These are phyloP conservation scores for Phenacoccus solenopsis DNA, from an alignment of 1,140 invertebrate genomes.

Conservation along the genomic window DNA sequence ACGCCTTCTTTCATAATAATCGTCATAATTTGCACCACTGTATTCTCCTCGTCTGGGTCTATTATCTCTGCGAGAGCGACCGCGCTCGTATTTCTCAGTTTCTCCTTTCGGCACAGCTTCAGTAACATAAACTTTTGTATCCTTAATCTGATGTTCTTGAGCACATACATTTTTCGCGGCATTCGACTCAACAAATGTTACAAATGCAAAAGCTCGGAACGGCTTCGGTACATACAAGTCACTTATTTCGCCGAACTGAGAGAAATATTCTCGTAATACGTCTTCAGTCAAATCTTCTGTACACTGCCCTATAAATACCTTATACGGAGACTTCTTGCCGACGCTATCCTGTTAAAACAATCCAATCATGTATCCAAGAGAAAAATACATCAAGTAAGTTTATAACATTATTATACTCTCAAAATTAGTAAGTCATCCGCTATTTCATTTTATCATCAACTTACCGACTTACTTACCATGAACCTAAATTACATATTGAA, in stretches of 20 bases:
- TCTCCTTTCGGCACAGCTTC: constrained; percentile 43
- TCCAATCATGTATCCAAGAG: neutral
- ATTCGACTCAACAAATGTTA: constrained; percentile 47
- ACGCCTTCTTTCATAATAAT: constrained; percentile 16
- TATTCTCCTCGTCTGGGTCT: neutral
- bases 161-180: constrained; percentile 47
- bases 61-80: constrained; percentile 19
- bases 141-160: constrained; percentile 52
- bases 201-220: constrained; percentile 49
- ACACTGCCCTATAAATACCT: constrained; percentile 50
- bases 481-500: too few species aligned
- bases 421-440: neutral
- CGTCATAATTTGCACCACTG: constrained; percentile 4
- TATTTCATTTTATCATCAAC: neutral
- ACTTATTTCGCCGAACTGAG: constrained; percentile 45
- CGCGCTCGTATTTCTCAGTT: constrained; percentile 21
- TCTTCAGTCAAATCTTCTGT: constrained; percentile 41
- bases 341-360: constrained; percentile 15
- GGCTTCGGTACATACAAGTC: constrained; percentile 49
- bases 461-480: too few species aligned
- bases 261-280: constrained; percentile 47
- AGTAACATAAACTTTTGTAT: constrained; percentile 48
- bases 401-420: too few species aligned
- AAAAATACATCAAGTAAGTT: neutral
- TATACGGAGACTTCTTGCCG: constrained; percentile 31